Evolutionary conservation across 2,113 vertebrate species (phyloP).

Genomic region (Saguinus midas): DNA sequence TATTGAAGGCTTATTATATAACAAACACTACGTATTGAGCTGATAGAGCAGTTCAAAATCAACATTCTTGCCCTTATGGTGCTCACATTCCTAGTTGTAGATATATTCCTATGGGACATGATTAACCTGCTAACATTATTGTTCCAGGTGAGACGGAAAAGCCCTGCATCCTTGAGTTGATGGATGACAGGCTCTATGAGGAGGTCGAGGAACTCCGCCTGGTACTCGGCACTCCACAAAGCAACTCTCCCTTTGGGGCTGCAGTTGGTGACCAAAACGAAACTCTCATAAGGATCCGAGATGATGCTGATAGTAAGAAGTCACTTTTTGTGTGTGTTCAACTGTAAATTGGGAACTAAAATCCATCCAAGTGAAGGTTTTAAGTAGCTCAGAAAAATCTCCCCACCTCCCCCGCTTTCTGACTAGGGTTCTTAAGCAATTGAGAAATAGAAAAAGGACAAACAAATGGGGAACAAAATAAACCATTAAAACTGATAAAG

Average conservation of each 20-base stretch:
- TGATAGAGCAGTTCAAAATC: not conserved
- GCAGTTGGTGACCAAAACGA: slow-evolving; percentile 92
- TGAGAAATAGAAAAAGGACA: not conserved
- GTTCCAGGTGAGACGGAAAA: slow-evolving; percentile 93
- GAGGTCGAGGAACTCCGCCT: slow-evolving; percentile 93
- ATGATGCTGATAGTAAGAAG: slow-evolving; percentile 92
- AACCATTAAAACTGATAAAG: not conserved
- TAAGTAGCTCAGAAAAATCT: not conserved
- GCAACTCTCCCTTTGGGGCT: slow-evolving; percentile 92
- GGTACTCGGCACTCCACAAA: slow-evolving; percentile 92
- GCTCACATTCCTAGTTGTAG: fast-evolving
- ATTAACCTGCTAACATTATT: not conserved
- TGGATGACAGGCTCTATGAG: slow-evolving; percentile 91
- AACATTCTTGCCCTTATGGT: not conserved
- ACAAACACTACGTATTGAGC: not conserved
- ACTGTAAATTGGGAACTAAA: not conserved
- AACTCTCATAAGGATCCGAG: slow-evolving; percentile 92
- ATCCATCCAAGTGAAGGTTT: not conserved
- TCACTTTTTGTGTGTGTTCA: not conserved
- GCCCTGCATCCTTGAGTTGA: slow-evolving; percentile 87
- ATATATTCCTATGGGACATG: fast-evolving
- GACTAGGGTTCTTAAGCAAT: not conserved
- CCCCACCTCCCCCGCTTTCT: not conserved
- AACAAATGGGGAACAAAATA: not conserved
- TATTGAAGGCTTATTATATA: not conserved